A percentile compares a stretch with the other conserved stretches of the same genome.
phyloP scores from a whole-genome alignment of 2,888 invertebrate species.

The Ischnus inquisitorius region DNA sequence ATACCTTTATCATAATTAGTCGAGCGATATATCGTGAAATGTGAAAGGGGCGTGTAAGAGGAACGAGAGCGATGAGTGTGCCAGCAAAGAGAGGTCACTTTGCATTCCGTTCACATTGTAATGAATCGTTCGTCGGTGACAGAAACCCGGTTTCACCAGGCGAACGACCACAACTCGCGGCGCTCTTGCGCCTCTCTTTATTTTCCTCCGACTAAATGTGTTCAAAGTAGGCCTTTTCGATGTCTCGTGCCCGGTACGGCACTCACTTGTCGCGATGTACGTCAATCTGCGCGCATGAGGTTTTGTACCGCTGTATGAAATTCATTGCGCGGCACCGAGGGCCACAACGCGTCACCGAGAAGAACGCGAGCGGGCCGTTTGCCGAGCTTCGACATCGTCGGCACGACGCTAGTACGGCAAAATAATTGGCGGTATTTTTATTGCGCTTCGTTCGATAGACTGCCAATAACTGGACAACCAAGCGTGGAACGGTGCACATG shows the following conservation, averaged over 20 bases:
- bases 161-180: constrained; percentile 24
- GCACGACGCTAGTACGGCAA: too few relatives aligned
- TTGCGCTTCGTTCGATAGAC: too few relatives aligned
- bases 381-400: background rate
- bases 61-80: constrained; percentile 53
- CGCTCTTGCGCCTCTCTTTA: background rate
- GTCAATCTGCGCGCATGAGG: background rate
- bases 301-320: constrained; percentile 1
- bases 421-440: too few relatives aligned
- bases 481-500: too few relatives aligned
- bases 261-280: background rate
- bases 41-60: constrained; percentile 49
- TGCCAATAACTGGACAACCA: too few relatives aligned
- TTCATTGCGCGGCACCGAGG: constrained; percentile 1
- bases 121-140: constrained; percentile 58
- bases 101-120: constrained; percentile 62
- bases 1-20: background rate
- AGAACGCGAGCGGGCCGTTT: constrained; percentile 16
- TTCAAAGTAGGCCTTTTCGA: constrained; percentile 33
- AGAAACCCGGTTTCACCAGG: constrained; percentile 56
- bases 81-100: constrained; percentile 45
- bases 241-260: background rate
- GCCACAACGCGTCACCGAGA: background rate
- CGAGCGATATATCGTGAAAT: constrained; percentile 28
- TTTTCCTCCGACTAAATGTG: background rate